Percentiles rank a stretch among this genome's conserved stretches.
Conservation (phyloP, 2,113 vertebrate genomes). For the Martes martes region DNA sequence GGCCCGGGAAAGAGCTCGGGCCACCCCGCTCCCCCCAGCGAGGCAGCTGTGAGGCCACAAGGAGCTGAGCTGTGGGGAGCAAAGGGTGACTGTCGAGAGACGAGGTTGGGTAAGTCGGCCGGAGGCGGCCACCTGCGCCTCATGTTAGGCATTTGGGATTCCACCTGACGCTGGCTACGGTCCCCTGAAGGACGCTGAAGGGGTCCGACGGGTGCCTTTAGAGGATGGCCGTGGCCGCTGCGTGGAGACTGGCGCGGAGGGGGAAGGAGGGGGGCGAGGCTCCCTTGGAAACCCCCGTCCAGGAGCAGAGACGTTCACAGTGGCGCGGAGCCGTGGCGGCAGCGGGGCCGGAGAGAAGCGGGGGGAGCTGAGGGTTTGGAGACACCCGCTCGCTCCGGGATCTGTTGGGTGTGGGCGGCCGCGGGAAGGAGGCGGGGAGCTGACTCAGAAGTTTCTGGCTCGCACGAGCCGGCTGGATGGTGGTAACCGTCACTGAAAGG, state of each 20-base stretch:
- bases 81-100: background rate
- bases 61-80: background rate
- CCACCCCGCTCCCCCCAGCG: background rate
- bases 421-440: slow-evolving; percentile 12
- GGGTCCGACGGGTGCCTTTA: background rate
- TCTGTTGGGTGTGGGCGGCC: background rate
- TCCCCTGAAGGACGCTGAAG: background rate
- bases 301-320: background rate
- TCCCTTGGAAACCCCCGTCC: background rate
- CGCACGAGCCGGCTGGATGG: background rate
- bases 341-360: background rate
- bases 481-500: background rate
- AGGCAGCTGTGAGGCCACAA: background rate
- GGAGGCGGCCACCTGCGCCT: background rate
- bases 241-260: background rate
- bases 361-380: background rate
- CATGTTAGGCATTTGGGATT: background rate
- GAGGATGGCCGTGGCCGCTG: background rate
- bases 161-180: background rate
- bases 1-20: background rate
- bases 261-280: background rate
- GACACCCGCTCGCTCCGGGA: background rate
- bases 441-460: slow-evolving; percentile 59
- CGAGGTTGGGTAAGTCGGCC: background rate
- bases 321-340: background rate